Base-by-base conservation (phyloP, 2,113 vertebrate species). In the Catharus bicknelli region DNA sequence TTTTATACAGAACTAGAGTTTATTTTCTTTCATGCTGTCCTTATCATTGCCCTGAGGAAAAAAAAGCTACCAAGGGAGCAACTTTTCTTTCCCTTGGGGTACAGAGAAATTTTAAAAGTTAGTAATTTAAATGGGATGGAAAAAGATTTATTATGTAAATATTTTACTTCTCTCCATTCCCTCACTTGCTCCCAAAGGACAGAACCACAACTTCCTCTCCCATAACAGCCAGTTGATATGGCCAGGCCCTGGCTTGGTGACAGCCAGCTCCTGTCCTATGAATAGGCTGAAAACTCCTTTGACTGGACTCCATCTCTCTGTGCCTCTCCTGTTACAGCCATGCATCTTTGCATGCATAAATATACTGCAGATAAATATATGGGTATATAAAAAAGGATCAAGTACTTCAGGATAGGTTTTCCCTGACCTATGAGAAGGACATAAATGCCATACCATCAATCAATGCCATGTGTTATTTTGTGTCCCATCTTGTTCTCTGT, bases 161-260 rank as follows among this genome's bases (percentile, higher is more conserved):
- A 78, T 43, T 84, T 93, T 75, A 43, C 40, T 81, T 69, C 27
- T 13, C 25, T 78, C 29, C 32, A n/a, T 63, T 83, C 22, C 26
- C 7, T 78, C 11, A 38, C 13, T 79, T 87, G 42, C 26, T 94
- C 70, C 91, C 78, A 85, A 76, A 76, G 81, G 84, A 64, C 45
- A 90, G 77, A 92, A 76, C 45, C n/a, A 64, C 40, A 77, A n/a
- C 47, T 81, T 70, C 83, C 42, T 92, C 72, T 88, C 59, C 76
- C 23, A 7, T 72, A 78, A 74, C 0, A 80, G 63, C 51, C 55
- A 83, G 26, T 10, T 55, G 50, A 72, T 64, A 54, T 2, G 18
- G 53, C 27, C 29, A 72, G 57, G 48, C 36, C 19, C 15, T 86
- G 83, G 70, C 54, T 66, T 36, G 50, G n/a, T 78, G 27, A 42